Evolutionary conservation across 2,797 vertebrate genomes (phyloP), one percentile per base, ranked within the genome.

Genomic region (Schizothorax lantsangensis): DNA sequence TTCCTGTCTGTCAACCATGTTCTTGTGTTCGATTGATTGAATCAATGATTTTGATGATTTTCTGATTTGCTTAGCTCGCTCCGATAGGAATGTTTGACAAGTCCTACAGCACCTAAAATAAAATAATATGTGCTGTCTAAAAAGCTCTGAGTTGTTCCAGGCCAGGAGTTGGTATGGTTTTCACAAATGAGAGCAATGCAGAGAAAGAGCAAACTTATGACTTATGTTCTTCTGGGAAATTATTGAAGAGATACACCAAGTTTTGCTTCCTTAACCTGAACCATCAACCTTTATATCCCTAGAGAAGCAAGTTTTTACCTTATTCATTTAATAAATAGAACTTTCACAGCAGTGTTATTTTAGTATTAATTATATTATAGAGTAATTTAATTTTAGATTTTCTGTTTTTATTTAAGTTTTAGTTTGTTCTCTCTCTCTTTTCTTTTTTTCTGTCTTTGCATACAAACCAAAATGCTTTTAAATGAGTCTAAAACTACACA

Each of bases 271-370:
- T 66, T 26, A 66, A 66, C 26, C 62, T 15, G 26, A 66, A 66
- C 26, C 26, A n/a, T 81, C 64, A 52, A 23, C 62, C 26, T 81
- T 69, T 68, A 68, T 81, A 23, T 81, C 62, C 62, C 62, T 23
- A n/a, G 79, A 49, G 30, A 47, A 81, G 11, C 30, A 52, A 5
- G 45, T 21, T 68, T 38, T 69, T 21, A 69, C 26, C 30, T 30
- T 33, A 15, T 15, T 66, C 2, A 66, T 66, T 66, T 15, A 33
- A 66, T 30, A 64, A 64, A 30, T 30, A 66, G 12, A 26, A 66
- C 12, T 30, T 64, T 30, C 5, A 64, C 12, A 64, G 62, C 12
- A 30, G 17, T 69, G 66, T 38, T 69, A 21, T 69, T 38, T 38
- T 21, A 38, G 19, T 2, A 69, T 69, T 11, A 21, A 69, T 69